A percentile compares a stretch with the other conserved stretches of the same genome.
phyloP scores from a whole-genome alignment of 1,140 invertebrate species.

The Tenebrio molitor region DNA sequence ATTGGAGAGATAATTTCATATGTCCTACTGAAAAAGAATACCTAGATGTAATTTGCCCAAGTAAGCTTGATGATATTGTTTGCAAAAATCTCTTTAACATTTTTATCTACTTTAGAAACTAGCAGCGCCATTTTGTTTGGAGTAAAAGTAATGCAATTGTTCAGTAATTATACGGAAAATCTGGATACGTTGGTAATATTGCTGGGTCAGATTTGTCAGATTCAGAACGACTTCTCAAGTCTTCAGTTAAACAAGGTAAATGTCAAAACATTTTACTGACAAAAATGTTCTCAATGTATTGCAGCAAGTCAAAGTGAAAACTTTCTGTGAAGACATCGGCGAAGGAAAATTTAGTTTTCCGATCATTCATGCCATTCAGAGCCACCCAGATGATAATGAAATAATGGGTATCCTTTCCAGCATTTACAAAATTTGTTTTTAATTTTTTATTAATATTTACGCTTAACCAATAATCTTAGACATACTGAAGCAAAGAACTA shows the following conservation, averaged over 20 bases:
- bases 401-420: conserved; percentile 93
- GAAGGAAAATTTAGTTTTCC: conserved; percentile 99
- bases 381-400: conserved; percentile 84
- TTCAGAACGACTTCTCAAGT: too few species aligned
- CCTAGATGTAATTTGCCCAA: neutral
- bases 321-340: conserved; percentile 96
- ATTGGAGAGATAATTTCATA: neutral
- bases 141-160: conserved; percentile 94
- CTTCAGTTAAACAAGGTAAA: too few species aligned
- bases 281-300: too few species aligned
- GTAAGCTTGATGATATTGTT: neutral
- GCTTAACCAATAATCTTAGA: too few species aligned
- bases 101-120: conserved; percentile 86
- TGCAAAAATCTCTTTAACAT: neutral
- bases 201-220: too few species aligned
- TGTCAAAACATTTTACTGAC: too few species aligned
- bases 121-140: conserved; percentile 96
- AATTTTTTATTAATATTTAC: too few species aligned
- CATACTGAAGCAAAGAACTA: too few species aligned
- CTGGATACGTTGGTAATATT: too few species aligned
- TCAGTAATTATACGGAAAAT: conserved; percentile 89
- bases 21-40: neutral
- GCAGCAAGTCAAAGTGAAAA: conserved; percentile 94
- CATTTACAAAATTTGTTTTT: too few species aligned
- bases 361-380: conserved; percentile 92